phyloP scores from a whole-genome alignment of 2,888 invertebrate genomes.

The Cryptocheilus praepositus region DNA sequence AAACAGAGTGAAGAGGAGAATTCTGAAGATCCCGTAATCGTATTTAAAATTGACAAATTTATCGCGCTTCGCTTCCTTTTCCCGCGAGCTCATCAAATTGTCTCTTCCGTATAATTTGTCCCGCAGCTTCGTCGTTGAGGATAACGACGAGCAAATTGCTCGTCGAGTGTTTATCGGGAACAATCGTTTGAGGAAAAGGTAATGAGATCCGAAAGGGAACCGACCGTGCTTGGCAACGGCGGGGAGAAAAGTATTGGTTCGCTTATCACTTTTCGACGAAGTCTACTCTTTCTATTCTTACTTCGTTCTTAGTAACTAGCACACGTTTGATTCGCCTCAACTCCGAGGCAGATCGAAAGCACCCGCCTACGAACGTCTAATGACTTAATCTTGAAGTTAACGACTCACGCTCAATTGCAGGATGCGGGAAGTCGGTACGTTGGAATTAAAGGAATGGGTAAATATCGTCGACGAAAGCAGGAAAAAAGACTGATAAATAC shows the following conservation, averaged over 20 bases:
- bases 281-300: slow-evolving; percentile 22
- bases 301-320: slow-evolving; percentile 21
- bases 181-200: slow-evolving; percentile 51
- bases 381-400: slow-evolving; percentile 31
- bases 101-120: slow-evolving; percentile 52
- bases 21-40: slow-evolving; percentile 26
- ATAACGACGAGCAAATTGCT: slow-evolving; percentile 58
- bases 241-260: slow-evolving; percentile 42
- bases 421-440: too few species aligned
- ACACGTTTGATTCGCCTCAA: slow-evolving; percentile 24
- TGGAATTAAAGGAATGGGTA: too few species aligned
- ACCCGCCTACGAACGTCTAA: slow-evolving; percentile 13
- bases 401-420: neutral
- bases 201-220: slow-evolving; percentile 53
- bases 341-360: slow-evolving; percentile 24
- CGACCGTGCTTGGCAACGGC: slow-evolving; percentile 1
- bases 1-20: slow-evolving; percentile 10
- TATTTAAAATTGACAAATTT: slow-evolving; percentile 61
- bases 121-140: slow-evolving; percentile 17
- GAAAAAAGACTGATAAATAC: neutral
- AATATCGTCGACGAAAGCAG: too few species aligned
- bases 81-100: slow-evolving; percentile 47
- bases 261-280: slow-evolving; percentile 27
- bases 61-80: slow-evolving; percentile 39
- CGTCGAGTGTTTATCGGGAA: slow-evolving; percentile 58